A percentile compares a stretch with the other conserved stretches of the same genome.
These are phyloP conservation scores for Gryllus bimaculatus DNA, from an alignment of 1,140 invertebrate genomes.

Conservation along the genomic window DNA sequence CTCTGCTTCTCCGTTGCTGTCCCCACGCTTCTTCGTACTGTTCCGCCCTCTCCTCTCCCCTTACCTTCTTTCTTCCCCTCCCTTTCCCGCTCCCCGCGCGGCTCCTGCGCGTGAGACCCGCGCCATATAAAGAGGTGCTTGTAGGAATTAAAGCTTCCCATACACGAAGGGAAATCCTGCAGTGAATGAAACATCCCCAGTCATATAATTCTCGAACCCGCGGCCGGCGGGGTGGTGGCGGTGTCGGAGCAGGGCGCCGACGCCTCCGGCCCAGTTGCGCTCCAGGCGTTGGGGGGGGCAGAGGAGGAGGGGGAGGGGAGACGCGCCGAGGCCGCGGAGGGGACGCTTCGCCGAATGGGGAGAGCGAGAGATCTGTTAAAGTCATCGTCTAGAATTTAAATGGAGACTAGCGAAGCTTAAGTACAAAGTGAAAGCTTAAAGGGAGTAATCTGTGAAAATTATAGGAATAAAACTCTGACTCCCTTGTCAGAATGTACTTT, in stretches of 20 bases:
- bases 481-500: conserved; percentile 4
- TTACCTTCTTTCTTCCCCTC: too few relatives aligned
- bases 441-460: conserved; percentile 1
- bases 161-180: background rate
- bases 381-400: conserved; percentile 5
- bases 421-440: conserved; percentile 5
- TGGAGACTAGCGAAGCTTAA: conserved; percentile 3
- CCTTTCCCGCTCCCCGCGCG: too few relatives aligned
- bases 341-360: background rate
- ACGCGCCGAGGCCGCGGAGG: background rate
- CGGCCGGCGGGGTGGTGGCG: too few relatives aligned
- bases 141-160: background rate
- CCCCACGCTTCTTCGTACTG: too few relatives aligned
- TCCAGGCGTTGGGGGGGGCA: too few relatives aligned
- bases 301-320: too few relatives aligned
- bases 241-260: background rate
- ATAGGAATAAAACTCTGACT: background rate
- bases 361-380: background rate
- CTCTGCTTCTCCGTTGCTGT: too few relatives aligned
- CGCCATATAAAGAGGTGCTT: conserved; percentile 3
- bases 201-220: background rate
- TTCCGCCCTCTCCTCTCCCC: too few relatives aligned
- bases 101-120: background rate
- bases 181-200: background rate
- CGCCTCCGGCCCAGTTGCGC: too few relatives aligned